A percentile compares a stretch with the other conserved stretches of the same genome.
phyloP scores from a whole-genome alignment of 2,113 vertebrate species.

The Peromyscus polionotus region DNA sequence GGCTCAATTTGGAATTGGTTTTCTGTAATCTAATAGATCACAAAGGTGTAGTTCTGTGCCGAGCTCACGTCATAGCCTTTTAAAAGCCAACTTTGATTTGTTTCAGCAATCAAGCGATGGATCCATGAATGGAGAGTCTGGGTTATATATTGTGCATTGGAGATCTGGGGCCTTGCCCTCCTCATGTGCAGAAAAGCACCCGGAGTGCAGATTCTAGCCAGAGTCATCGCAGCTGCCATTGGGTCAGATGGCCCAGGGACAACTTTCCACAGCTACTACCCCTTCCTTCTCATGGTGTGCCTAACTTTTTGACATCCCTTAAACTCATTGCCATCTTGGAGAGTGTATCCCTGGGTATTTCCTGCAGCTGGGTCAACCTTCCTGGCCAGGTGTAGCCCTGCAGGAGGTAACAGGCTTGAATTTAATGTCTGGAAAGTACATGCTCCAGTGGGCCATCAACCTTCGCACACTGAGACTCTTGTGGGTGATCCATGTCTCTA shows the following conservation, averaged over 20 bases:
- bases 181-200: neutral
- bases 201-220: neutral
- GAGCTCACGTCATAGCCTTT: constrained; percentile 51
- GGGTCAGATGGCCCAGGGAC: neutral
- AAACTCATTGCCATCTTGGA: constrained; percentile 41
- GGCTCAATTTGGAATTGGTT: constrained; percentile 68
- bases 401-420: constrained; percentile 18
- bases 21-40: constrained; percentile 62
- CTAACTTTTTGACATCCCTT: constrained; percentile 3
- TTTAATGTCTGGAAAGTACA: constrained; percentile 30
- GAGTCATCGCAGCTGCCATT: neutral
- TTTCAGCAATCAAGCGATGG: constrained; percentile 41
- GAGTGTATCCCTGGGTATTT: constrained; percentile 31
- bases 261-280: neutral
- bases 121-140: constrained; percentile 10
- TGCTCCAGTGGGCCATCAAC: neutral
- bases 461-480: neutral
- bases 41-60: constrained; percentile 60
- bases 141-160: neutral
- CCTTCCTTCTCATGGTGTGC: neutral
- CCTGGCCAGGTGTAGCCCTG: constrained; percentile 52
- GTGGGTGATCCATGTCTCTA: neutral
- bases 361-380: constrained; percentile 39
- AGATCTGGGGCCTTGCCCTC: neutral
- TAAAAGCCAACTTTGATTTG: constrained; percentile 60